Evolutionary conservation across 2,888 invertebrate species (phyloP).

Genomic region (Dynastes grantii): DNA sequence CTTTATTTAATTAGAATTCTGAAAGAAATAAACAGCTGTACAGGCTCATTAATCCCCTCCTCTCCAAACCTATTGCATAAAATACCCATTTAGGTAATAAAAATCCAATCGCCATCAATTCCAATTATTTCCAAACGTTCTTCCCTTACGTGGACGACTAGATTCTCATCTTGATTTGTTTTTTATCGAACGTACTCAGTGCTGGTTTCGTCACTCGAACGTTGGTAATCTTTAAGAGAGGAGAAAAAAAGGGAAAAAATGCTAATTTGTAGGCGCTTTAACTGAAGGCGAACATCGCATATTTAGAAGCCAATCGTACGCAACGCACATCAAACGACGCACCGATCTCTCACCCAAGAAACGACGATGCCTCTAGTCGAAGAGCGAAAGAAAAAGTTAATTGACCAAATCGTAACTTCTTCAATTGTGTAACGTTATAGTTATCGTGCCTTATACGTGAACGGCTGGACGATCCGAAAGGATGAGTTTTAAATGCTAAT

Average conservation of each 20-base stretch:
- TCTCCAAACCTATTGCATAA: too few relatives aligned
- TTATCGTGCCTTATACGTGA: conserved; percentile 36
- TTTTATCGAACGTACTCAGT: background rate
- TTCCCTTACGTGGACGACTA: background rate
- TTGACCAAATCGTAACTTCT: conserved; percentile 39
- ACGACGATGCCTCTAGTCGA: too few relatives aligned
- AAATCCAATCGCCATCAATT: background rate
- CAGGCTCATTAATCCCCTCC: too few relatives aligned
- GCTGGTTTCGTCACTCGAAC: conserved; percentile 11
- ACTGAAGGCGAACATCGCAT: conserved; percentile 15
- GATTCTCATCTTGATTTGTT: background rate
- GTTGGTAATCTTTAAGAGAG: background rate
- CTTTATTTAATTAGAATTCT: too few relatives aligned
- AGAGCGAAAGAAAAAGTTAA: conserved; percentile 37
- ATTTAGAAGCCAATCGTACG: conserved; percentile 35
- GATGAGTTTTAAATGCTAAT: conserved; percentile 38
- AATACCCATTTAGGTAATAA: background rate
- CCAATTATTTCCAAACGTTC: conserved; percentile 6
- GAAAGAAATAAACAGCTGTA: too few relatives aligned
- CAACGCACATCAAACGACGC: conserved; percentile 32
- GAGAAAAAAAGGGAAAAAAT: conserved; percentile 3
- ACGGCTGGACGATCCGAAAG: conserved; percentile 15
- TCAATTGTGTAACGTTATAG: conserved; percentile 45
- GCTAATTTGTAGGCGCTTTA: conserved; percentile 26
- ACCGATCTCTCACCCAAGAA: background rate